Conservation (phyloP, 2,888 invertebrate species). For the Drosophila hamatofila region DNA sequence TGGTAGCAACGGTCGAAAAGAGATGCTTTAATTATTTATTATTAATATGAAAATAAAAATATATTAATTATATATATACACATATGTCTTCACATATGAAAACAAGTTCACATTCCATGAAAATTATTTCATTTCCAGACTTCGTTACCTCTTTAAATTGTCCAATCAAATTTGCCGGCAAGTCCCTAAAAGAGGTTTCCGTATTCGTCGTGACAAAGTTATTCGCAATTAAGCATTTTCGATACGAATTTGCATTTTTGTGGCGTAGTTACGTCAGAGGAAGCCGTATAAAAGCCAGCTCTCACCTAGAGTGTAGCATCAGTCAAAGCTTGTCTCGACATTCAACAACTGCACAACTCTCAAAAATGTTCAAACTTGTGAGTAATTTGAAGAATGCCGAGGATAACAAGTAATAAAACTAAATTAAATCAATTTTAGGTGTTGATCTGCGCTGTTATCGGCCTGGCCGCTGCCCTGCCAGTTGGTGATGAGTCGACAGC, state of each 20-base stretch:
- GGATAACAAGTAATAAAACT: background rate
- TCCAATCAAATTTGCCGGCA: background rate
- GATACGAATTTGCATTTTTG: background rate
- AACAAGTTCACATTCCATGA: no score
- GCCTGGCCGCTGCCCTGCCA: conserved; percentile 56
- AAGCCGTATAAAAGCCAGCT: conserved; percentile 40
- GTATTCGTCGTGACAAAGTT: background rate
- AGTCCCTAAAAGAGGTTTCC: background rate
- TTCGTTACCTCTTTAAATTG: background rate
- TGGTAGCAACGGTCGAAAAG: background rate
- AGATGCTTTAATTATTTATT: background rate
- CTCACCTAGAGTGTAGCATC: conserved; percentile 40
- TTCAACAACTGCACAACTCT: conserved; percentile 32
- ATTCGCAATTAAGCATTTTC: background rate
- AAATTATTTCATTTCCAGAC: background rate
- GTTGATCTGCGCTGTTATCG: conserved; percentile 63
- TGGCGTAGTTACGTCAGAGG: background rate
- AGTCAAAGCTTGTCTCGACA: conserved; percentile 61
- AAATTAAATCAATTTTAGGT: conserved; percentile 33
- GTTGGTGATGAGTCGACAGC: conserved; percentile 56
- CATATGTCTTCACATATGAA: background rate
- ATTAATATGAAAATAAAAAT: background rate
- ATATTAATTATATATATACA: background rate
- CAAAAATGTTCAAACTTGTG: conserved; percentile 74
- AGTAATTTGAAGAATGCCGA: conserved; percentile 18